A percentile compares a stretch with the other conserved stretches of the same genome.
Conservation (phyloP, 2,113 vertebrate species). For the Sebastes schlegelii region DNA sequence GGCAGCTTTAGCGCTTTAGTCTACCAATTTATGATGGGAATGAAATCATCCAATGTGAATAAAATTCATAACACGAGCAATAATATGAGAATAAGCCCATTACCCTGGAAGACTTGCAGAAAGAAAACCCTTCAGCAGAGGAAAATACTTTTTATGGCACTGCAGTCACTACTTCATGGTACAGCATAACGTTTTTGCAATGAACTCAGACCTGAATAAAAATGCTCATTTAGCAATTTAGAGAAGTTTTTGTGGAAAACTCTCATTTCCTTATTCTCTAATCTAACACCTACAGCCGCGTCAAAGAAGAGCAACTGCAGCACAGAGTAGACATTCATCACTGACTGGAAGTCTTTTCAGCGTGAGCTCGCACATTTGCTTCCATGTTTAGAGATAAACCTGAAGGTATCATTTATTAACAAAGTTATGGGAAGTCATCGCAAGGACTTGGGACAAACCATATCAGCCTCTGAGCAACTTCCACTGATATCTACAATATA, state of each 20-base stretch:
- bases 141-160: slow-evolving; percentile 4
- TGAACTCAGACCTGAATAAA: background rate
- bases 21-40: slow-evolving; percentile 24
- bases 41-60: slow-evolving; percentile 34
- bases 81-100: background rate
- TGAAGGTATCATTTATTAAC: slow-evolving; percentile 43
- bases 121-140: background rate
- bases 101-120: background rate
- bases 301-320: slow-evolving; percentile 23
- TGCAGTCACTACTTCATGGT: slow-evolving; percentile 18
- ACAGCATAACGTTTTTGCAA: background rate
- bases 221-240: slow-evolving; percentile 17
- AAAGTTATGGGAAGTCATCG: slow-evolving; percentile 24
- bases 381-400: slow-evolving; percentile 45
- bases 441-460: background rate
- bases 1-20: slow-evolving; percentile 35
- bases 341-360: slow-evolving; percentile 21
- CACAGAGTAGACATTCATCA: slow-evolving; percentile 39
- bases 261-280: slow-evolving; percentile 25
- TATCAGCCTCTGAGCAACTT: slow-evolving; percentile 25
- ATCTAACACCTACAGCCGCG: slow-evolving; percentile 31
- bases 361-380: background rate
- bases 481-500: slow-evolving; percentile 16
- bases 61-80: slow-evolving; percentile 16
- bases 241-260: background rate